Conservation (phyloP, 2,797 vertebrate genomes). For the Columba guinea region DNA sequence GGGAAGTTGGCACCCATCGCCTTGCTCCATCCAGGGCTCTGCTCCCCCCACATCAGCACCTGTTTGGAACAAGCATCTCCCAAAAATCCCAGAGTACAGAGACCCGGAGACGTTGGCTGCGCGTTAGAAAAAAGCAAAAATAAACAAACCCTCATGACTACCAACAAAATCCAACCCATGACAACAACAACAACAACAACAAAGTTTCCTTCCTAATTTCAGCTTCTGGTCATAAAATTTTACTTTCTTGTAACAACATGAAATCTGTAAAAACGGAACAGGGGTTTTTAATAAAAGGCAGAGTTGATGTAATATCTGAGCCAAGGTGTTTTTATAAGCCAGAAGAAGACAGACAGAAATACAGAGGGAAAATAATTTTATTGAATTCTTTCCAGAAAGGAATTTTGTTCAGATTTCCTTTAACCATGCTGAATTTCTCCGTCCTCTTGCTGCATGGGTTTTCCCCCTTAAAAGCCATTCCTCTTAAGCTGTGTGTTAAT, state of each 20-base stretch:
- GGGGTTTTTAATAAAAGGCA: slow-evolving; percentile 52
- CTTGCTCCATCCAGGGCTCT: background rate
- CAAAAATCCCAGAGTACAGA: background rate
- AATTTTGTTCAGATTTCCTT: slow-evolving; percentile 38
- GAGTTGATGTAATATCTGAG: slow-evolving; percentile 13
- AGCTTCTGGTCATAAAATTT: slow-evolving; percentile 65
- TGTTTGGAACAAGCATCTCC: background rate
- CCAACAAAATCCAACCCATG: background rate
- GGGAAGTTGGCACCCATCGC: background rate
- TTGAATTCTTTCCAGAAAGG: slow-evolving; percentile 59
- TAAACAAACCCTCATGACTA: background rate
- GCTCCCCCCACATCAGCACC: background rate
- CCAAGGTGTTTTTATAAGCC: slow-evolving; percentile 65
- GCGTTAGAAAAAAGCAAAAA: background rate
- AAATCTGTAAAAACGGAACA: slow-evolving; percentile 17
- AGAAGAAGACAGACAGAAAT: slow-evolving; percentile 56
- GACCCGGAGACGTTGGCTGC: background rate
- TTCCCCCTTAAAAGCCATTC: background rate
- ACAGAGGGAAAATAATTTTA: slow-evolving; percentile 63
- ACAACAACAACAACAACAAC: background rate
- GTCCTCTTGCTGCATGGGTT: background rate
- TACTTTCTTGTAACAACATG: slow-evolving; percentile 59
- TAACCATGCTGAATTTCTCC: background rate
- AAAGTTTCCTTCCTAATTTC: slow-evolving; percentile 43
- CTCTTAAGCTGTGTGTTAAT: background rate